Evolutionary conservation across 2,888 invertebrate species (phyloP).

Genomic region (Drosophila nr. perissopoda): DNA sequence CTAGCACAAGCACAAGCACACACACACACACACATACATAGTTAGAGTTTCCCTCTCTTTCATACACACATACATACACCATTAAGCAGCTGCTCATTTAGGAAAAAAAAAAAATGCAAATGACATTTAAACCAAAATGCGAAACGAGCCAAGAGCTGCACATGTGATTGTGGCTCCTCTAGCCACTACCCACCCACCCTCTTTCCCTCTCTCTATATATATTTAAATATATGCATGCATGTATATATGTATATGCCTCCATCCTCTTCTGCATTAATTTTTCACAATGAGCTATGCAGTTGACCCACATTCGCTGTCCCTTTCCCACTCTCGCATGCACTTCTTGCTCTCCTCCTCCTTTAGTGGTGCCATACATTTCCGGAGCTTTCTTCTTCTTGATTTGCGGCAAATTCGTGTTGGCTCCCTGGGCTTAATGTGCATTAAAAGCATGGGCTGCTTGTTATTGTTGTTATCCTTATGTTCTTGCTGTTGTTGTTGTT

Average conservation of each 20-base stretch:
- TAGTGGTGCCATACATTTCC: constrained; percentile 24
- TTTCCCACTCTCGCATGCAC: neutral
- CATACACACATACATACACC: constrained; percentile 18
- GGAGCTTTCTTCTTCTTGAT: constrained; percentile 49
- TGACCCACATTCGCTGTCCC: constrained; percentile 66
- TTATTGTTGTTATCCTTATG: constrained; percentile 19
- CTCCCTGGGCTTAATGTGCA: constrained; percentile 50
- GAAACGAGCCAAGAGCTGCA: constrained; percentile 42
- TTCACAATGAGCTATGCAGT: constrained; percentile 56
- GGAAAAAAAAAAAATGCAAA: constrained; percentile 64
- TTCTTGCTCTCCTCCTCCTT: neutral
- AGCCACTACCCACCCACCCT: neutral
- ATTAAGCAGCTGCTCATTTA: constrained; percentile 62
- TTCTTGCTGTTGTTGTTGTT: constrained; percentile 21
- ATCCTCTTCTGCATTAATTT: constrained; percentile 29
- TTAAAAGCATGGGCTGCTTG: constrained; percentile 40
- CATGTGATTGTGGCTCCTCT: constrained; percentile 37
- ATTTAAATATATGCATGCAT: neutral
- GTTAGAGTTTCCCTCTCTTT: neutral
- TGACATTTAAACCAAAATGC: constrained; percentile 68
- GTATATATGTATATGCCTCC: neutral
- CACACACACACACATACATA: neutral
- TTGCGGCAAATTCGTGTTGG: constrained; percentile 56
- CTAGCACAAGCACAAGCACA: constrained; percentile 9
- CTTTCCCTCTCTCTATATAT: neutral